phyloP scores from a whole-genome alignment of 1,140 invertebrate genomes.

The Acromyrmex echinatior region DNA sequence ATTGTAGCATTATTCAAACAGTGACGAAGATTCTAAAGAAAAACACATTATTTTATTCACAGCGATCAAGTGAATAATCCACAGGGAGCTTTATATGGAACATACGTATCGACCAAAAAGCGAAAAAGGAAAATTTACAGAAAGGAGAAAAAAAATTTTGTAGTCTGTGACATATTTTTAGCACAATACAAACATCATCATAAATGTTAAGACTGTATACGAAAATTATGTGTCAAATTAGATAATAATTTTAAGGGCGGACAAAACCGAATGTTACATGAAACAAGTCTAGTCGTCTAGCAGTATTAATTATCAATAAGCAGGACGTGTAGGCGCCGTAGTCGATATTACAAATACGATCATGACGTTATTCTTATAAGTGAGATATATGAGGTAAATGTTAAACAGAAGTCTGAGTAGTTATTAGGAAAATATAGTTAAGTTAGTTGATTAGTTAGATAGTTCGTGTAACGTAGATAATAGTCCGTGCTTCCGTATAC shows the following conservation, averaged over 20 bases:
- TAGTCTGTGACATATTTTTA: conserved; percentile 80
- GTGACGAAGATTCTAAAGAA: conserved; percentile 67
- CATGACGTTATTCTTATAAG: conserved; percentile 77
- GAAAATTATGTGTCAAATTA: conserved; percentile 83
- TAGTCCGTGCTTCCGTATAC: conserved; percentile 81
- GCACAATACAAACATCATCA: conserved; percentile 78
- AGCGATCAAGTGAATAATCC: conserved; percentile 60
- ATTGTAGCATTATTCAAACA: conserved; percentile 62
- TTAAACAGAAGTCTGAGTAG: conserved; percentile 83
- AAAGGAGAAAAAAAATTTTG: conserved; percentile 65
- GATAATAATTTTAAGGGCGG: conserved; percentile 68
- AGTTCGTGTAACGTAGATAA: conserved; percentile 75
- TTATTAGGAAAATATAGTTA: conserved; percentile 75
- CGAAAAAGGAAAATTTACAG: conserved; percentile 27
- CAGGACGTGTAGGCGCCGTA: conserved; percentile 64
- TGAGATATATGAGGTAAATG: conserved; percentile 74
- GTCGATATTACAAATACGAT: conserved; percentile 68
- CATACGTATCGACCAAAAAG: conserved; percentile 65
- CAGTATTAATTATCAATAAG: conserved; percentile 72
- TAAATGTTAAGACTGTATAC: conserved; percentile 83
- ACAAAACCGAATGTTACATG: conserved; percentile 58
- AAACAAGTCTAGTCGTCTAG: conserved; percentile 67
- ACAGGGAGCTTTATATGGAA: conserved; percentile 66
- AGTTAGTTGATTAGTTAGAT: conserved; percentile 66
- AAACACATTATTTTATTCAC: conserved; percentile 66